Evolutionary conservation across 2,113 vertebrate genomes (phyloP).

Genomic region (Neodon shergylaensis): DNA sequence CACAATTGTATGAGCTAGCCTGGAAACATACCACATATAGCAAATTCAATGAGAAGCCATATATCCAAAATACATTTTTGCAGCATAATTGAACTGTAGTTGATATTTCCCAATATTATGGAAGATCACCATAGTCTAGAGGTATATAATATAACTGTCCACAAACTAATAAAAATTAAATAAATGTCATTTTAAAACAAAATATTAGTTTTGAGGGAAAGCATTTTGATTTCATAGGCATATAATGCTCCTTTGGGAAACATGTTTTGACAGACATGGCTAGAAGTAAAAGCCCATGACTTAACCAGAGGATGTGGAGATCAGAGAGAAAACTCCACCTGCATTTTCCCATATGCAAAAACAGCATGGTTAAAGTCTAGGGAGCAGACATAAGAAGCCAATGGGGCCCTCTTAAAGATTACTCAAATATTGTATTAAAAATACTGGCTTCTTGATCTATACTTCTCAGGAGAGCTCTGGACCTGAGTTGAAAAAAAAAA

Average conservation of each 20-base stretch:
- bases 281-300: constrained; percentile 63
- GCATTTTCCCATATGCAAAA: constrained; percentile 65
- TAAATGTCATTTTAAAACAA: not conserved
- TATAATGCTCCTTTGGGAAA: constrained; percentile 61
- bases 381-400: constrained; percentile 34
- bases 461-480: constrained; percentile 54
- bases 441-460: constrained; percentile 59
- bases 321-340: constrained; percentile 71
- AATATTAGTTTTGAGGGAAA: constrained; percentile 61
- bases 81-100: constrained; percentile 32
- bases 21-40: not conserved
- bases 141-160: constrained; percentile 42
- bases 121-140: constrained; percentile 20
- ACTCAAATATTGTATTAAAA: constrained; percentile 67
- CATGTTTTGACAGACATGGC: constrained; percentile 61
- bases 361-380: constrained; percentile 16
- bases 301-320: constrained; percentile 58
- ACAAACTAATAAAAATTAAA: constrained; percentile 29
- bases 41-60: constrained; percentile 21
- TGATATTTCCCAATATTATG: not conserved
- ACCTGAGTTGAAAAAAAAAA: constrained; percentile 66
- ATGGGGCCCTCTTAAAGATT: not conserved
- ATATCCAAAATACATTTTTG: constrained; percentile 37
- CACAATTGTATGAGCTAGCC: not conserved
- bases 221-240: constrained; percentile 58